These are phyloP conservation scores for Eristalinus sepulchralis DNA, from an alignment of 2,888 invertebrate species.

Conservation along the genomic window DNA sequence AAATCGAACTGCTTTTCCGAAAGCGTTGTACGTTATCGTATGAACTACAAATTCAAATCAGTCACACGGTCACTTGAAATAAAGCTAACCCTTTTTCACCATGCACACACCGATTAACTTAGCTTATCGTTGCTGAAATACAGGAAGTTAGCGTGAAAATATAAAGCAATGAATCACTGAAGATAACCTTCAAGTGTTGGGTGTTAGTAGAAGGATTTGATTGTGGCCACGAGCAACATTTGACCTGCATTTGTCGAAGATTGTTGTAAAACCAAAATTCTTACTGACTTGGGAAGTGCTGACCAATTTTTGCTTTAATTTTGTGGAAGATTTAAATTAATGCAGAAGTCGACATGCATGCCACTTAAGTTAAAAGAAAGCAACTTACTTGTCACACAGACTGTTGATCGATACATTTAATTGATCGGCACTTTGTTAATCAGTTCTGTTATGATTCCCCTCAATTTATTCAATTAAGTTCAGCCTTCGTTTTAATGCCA, in stretches of 20 bases:
- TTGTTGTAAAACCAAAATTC: no score
- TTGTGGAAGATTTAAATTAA: no score
- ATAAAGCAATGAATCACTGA: neutral
- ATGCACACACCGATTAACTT: neutral
- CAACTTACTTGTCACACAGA: slow-evolving; percentile 13
- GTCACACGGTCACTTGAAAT: neutral
- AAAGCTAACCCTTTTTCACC: neutral
- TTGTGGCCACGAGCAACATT: neutral
- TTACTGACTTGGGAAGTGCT: no score
- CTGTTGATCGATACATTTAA: slow-evolving; percentile 3
- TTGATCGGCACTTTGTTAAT: slow-evolving; percentile 10
- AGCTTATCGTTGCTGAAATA: neutral
- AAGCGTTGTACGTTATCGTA: neutral
- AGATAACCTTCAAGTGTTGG: neutral
- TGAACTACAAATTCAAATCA: neutral
- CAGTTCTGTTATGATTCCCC: neutral
- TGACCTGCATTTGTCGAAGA: neutral
- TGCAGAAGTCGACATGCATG: no score
- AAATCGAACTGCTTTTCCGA: neutral
- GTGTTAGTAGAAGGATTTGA: neutral
- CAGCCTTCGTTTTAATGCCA: neutral
- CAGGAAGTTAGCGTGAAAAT: neutral
- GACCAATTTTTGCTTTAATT: no score
- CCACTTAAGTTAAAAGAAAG: neutral
- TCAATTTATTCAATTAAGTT: slow-evolving; percentile 34